phyloP scores from a whole-genome alignment of 2,888 invertebrate genomes.

The Meganola albula region DNA sequence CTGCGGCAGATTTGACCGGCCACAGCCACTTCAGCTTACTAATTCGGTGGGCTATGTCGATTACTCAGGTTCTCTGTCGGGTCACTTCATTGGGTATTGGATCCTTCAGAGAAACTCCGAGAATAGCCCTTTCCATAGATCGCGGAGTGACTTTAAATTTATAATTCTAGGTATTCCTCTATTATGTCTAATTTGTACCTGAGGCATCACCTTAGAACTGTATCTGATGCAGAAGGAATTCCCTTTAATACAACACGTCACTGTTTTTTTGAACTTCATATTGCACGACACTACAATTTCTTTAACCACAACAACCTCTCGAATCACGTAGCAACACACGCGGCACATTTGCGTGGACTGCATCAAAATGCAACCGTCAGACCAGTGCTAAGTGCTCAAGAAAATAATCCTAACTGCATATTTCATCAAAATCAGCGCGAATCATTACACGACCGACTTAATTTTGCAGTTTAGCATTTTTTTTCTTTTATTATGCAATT shows the following conservation, averaged over 20 bases:
- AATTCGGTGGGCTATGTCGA: no score
- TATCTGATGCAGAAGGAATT: conserved; percentile 56
- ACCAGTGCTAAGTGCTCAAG: conserved; percentile 53
- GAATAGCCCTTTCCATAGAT: no score
- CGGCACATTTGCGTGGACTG: conserved; percentile 46
- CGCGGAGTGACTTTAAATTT: no score
- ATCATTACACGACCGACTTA: conserved; percentile 60
- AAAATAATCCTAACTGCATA: conserved; percentile 42
- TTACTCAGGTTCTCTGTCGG: no score
- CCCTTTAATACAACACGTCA: conserved; percentile 59
- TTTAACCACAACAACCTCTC: conserved; percentile 21
- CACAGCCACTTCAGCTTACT: no score
- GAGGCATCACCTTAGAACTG: conserved; percentile 30
- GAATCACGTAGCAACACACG: conserved; percentile 36
- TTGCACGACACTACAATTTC: conserved; percentile 35
- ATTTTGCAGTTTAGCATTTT: conserved; percentile 45
- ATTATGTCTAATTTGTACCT: no score
- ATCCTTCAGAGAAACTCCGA: no score
- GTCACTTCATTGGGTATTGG: no score
- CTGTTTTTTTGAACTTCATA: conserved; percentile 68
- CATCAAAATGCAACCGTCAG: conserved; percentile 39
- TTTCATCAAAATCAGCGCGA: conserved; percentile 57
- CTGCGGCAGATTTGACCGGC: no score
- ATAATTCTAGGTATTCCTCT: no score
- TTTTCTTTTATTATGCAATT: conserved; percentile 48